A percentile compares a stretch with the other conserved stretches of the same genome.
phyloP scores from a whole-genome alignment of 1,140 invertebrate species.

The Neelides sp. region DNA sequence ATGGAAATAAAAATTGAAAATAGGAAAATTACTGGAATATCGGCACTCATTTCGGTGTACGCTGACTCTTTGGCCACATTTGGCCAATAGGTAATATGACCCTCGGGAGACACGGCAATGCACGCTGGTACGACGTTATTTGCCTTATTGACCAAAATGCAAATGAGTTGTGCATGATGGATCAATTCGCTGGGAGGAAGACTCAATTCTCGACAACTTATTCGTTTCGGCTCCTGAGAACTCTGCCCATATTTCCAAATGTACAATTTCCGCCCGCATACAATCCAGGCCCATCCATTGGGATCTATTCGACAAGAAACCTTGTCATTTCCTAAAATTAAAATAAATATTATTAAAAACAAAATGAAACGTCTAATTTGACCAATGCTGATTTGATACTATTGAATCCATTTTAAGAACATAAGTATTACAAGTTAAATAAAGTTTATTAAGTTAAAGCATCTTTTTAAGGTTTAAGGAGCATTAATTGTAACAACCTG shows the following conservation, averaged over 20 bases:
- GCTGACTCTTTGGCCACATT: constrained; percentile 74
- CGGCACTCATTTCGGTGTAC: constrained; percentile 68
- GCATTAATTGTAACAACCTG: constrained; percentile 9
- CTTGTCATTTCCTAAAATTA: constrained; percentile 10
- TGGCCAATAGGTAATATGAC: constrained; percentile 79
- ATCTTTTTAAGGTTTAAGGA: no score
- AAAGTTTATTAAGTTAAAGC: no score
- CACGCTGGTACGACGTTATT: constrained; percentile 61
- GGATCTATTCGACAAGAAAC: constrained; percentile 40
- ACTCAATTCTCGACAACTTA: constrained; percentile 59
- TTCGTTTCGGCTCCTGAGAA: constrained; percentile 19
- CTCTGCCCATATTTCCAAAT: constrained; percentile 66
- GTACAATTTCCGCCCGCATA: constrained; percentile 67
- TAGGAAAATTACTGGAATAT: constrained; percentile 60
- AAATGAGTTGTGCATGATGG: constrained; percentile 77
- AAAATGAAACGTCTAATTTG: neutral
- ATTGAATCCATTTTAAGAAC: neutral
- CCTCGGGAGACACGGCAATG: constrained; percentile 84
- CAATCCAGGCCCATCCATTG: constrained; percentile 71
- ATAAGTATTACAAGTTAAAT: no score
- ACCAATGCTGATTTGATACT: neutral
- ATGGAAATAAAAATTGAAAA: neutral
- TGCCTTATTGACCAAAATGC: constrained; percentile 55
- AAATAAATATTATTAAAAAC: neutral
- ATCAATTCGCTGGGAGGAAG: constrained; percentile 81